Conservation (phyloP, 2,888 invertebrate genomes). For the Euplexia lucipara region DNA sequence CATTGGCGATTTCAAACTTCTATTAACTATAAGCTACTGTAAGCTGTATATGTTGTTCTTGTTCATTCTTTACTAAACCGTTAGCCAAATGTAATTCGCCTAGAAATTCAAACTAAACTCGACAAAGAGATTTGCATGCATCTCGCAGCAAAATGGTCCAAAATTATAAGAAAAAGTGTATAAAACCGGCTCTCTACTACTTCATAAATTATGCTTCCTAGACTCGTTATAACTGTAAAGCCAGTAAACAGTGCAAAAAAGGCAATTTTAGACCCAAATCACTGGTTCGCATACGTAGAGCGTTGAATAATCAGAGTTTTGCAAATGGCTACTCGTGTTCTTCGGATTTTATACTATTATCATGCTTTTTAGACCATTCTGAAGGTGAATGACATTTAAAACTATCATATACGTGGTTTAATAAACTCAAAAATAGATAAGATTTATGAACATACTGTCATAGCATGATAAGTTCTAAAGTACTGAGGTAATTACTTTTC, state of each 20-base stretch:
- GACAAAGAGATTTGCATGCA: background rate
- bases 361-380: background rate
- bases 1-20: too few species aligned
- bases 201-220: constrained; percentile 40
- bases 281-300: background rate
- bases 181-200: constrained; percentile 11
- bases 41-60: too few species aligned
- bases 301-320: background rate
- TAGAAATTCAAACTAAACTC: background rate
- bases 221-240: constrained; percentile 54
- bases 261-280: constrained; percentile 20
- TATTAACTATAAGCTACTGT: too few species aligned
- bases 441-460: too few species aligned
- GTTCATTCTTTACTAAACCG: too few species aligned
- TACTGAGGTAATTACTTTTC: too few species aligned
- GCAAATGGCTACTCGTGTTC: background rate
- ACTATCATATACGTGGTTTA: background rate
- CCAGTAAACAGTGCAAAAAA: constrained; percentile 40
- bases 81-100: too few species aligned
- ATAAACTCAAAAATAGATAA: background rate
- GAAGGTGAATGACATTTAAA: constrained; percentile 2
- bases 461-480: too few species aligned
- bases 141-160: background rate
- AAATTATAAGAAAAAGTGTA: background rate
- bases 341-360: background rate